These are phyloP conservation scores for Tetramorium alpestre DNA, from an alignment of 1,140 invertebrate genomes.

Conservation along the genomic window DNA sequence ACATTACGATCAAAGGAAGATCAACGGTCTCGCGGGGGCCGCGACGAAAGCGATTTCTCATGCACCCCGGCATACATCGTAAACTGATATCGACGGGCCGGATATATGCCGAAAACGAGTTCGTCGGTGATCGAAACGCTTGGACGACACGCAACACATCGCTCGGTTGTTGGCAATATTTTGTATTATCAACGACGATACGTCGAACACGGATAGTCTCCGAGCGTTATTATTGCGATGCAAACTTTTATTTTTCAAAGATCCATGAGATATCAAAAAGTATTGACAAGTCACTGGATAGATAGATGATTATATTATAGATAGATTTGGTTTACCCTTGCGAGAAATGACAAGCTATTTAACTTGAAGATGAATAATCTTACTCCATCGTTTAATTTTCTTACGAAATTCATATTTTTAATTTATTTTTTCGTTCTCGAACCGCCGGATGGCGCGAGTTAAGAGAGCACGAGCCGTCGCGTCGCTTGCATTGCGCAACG, in stretches of 20 bases:
- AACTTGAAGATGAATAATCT: not conserved
- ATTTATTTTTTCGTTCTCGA: not conserved
- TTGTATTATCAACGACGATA: slow-evolving; percentile 24
- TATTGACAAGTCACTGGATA: not conserved
- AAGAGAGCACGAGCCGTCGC: slow-evolving; percentile 1
- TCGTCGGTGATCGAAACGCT: slow-evolving; percentile 63
- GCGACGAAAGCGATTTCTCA: slow-evolving; percentile 30
- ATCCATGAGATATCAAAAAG: not conserved
- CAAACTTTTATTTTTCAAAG: slow-evolving; percentile 25
- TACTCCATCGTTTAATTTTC: not conserved
- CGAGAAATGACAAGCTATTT: not conserved
- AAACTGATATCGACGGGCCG: slow-evolving; percentile 49
- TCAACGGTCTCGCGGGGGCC: slow-evolving; percentile 36
- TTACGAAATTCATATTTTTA: not conserved
- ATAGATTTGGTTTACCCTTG: not conserved
- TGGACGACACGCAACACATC: slow-evolving; percentile 65
- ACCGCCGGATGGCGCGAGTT: slow-evolving; percentile 1
- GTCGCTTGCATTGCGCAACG: not conserved
- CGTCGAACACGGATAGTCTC: not conserved
- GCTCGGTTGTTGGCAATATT: slow-evolving; percentile 17
- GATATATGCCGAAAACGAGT: slow-evolving; percentile 44
- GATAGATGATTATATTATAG: too few relatives aligned
- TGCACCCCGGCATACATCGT: slow-evolving; percentile 25
- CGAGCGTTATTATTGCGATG: not conserved
- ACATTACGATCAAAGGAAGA: slow-evolving; percentile 48